Base-by-base conservation (phyloP, 2,888 invertebrate genomes). In the Erebia aethiops region DNA sequence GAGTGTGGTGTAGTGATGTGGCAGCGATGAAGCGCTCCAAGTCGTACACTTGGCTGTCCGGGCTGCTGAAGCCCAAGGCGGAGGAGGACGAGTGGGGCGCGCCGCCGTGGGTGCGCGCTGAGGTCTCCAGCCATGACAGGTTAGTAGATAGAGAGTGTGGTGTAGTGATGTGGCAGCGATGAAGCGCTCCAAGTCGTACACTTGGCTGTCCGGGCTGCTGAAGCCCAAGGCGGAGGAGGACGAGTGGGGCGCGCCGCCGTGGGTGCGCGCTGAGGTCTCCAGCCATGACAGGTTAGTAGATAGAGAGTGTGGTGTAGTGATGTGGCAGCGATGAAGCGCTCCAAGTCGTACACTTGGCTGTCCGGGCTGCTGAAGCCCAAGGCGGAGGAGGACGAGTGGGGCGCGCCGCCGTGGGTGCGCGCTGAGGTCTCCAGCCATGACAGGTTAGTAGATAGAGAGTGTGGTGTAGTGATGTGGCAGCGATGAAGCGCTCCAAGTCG, bases 341-440 rank as follows among this genome's bases (percentile, higher is more conserved):
- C 92, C 78, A 91, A 91, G 85, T 92, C 92, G 69, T 91, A 92
- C 83, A 90, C 91, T 80, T 92, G 92, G 92, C 87, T 92, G 81
- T 88, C 92, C 76, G 90, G 91, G 81, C 86, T 92, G 82, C 86
- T 92, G 82, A 82, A 83, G 79, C 83, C 85, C 77, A 83, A 82
- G 81, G 72, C 81, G 56, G 79, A 79, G 18, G 77, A 78, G 73
- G 86, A 85, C 79, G 91, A 91, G 85, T 91, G 92, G 92, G 90
- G 90, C 67, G 87, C 88, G 46, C 87, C 77, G 74, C 87, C 90
- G 76, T 91, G 91, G 91, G 89, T 89, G 71, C 81, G 87, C 2
- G 88, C 89, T 1, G 90, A 91, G 64, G 82, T 84, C 67, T 76
- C 84, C 76, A 87, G 86, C 71, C 80, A 87, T 82, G 89, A 90